Percentiles rank a stretch among this genome's conserved stretches.
phyloP scores from a whole-genome alignment of 2,113 vertebrate genomes.

The Octodon degus region DNA sequence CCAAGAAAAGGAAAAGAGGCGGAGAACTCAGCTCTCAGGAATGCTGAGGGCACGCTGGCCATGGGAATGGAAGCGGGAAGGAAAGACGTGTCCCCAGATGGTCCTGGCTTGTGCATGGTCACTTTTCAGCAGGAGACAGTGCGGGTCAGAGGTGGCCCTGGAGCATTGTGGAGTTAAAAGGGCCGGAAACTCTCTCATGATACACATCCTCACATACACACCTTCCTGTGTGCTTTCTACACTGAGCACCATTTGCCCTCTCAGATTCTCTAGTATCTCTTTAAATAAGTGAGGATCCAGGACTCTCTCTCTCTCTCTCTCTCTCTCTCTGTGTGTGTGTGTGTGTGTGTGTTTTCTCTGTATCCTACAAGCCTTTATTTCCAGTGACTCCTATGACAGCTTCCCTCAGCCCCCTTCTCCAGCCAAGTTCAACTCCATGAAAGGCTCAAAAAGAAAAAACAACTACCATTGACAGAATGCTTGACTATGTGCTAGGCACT shows the following conservation, averaged over 20 bases:
- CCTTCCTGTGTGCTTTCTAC: neutral
- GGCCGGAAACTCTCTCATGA: neutral
- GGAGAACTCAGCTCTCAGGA: neutral
- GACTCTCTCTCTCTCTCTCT: neutral
- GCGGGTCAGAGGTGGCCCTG: neutral
- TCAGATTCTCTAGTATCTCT: neutral
- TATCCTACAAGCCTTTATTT: neutral
- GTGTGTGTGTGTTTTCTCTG: neutral
- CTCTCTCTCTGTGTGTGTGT: neutral
- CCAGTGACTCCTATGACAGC: neutral
- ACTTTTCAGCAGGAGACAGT: neutral
- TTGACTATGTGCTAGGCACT: neutral
- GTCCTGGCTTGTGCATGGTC: neutral
- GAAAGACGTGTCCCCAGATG: no score
- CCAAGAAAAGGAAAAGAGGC: neutral
- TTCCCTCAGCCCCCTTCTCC: neutral
- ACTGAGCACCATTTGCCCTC: neutral
- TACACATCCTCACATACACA: neutral
- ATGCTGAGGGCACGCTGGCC: neutral
- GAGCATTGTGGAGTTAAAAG: neutral
- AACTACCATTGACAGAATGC: no score
- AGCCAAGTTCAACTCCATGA: neutral
- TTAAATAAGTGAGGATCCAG: constrained; percentile 1
- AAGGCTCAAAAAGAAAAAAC: neutral
- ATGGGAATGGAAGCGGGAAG: neutral